Conservation (phyloP, 2,888 invertebrate species). For the Limenitis camilla region DNA sequence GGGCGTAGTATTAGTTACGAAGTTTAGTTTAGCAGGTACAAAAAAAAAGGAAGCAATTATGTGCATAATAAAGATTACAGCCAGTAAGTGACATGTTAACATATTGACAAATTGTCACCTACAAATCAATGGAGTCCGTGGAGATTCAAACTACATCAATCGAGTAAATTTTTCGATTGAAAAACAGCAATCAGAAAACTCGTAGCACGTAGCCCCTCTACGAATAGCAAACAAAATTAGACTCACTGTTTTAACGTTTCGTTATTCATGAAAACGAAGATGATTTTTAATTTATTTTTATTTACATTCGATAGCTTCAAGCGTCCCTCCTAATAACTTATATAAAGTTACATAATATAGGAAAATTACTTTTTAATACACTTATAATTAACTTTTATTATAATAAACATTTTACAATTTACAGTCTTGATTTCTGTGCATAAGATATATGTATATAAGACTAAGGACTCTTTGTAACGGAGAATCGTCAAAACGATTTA, state of each 20-base stretch:
- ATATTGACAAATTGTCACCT: conserved; percentile 19
- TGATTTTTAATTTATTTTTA: not conserved
- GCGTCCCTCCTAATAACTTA: not conserved
- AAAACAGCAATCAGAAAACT: conserved; percentile 43
- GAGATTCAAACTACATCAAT: conserved; percentile 41
- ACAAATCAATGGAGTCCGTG: conserved; percentile 39
- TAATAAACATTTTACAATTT: too few species aligned
- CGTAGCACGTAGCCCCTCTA: conserved; percentile 43
- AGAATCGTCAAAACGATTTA: too few species aligned
- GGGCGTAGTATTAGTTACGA: too few species aligned
- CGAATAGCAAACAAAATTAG: conserved; percentile 24
- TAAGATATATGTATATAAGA: too few species aligned
- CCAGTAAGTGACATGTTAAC: too few species aligned
- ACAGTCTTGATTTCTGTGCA: too few species aligned
- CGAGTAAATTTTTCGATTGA: conserved; percentile 45
- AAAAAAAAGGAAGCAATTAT: too few species aligned
- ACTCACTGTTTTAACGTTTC: conserved; percentile 12
- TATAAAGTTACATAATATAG: not conserved
- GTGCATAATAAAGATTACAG: too few species aligned
- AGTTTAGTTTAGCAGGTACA: too few species aligned
- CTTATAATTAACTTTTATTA: too few species aligned
- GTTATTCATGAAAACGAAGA: conserved; percentile 5
- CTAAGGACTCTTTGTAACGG: too few species aligned
- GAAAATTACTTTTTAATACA: not conserved
- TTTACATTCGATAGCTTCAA: not conserved